A percentile compares a stretch with the other conserved stretches of the same genome.
Evolutionary conservation across 2,888 invertebrate species (phyloP).

Genomic region (Lysandra coridon): DNA sequence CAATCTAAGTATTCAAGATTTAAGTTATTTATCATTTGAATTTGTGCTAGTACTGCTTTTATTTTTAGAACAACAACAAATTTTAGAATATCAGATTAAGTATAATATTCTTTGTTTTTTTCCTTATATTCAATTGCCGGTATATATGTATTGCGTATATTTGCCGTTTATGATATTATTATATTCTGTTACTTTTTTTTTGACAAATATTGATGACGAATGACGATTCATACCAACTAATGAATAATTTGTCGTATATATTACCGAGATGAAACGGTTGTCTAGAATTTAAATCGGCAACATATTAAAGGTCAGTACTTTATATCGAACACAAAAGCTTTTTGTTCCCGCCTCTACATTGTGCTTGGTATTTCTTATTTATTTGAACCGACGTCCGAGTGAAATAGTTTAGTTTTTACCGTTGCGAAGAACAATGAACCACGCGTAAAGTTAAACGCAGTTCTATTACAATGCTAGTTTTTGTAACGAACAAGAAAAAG

Average conservation of each 20-base stretch:
- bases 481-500: slow-evolving; percentile 21
- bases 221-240: not conserved
- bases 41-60: not conserved
- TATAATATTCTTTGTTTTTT: not conserved
- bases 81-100: too few species aligned
- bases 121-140: not conserved
- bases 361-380: not conserved
- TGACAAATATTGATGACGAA: not conserved
- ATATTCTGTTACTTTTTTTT: not conserved
- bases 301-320: not conserved
- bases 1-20: not conserved
- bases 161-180: not conserved
- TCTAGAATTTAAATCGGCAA: not conserved
- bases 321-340: not conserved
- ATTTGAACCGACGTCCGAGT: not conserved
- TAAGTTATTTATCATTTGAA: not conserved
- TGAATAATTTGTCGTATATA: not conserved
- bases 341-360: not conserved
- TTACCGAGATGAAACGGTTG: not conserved
- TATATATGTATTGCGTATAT: not conserved
- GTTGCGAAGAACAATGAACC: not conserved
- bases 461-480: slow-evolving; percentile 20
- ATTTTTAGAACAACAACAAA: not conserved
- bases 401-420: slow-evolving; percentile 5
- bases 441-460: not conserved